phyloP scores from a whole-genome alignment of 2,797 vertebrate species.

The Darevskia mixta region DNA sequence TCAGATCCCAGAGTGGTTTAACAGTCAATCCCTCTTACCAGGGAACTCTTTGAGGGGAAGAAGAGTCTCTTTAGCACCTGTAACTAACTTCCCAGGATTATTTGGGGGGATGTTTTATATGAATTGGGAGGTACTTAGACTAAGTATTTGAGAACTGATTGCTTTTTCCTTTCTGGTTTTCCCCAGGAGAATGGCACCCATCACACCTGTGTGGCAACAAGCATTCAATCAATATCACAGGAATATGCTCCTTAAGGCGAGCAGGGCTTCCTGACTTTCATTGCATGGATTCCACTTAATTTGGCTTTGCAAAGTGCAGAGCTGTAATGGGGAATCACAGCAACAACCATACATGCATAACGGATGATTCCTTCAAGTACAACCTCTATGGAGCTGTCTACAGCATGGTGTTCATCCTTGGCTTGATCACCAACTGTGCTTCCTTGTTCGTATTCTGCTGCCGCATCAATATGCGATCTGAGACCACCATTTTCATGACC shows the following conservation, averaged over 20 bases:
- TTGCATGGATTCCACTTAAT: constrained; percentile 78
- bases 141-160: constrained; percentile 15
- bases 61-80: accelerated
- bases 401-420: constrained; percentile 94
- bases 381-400: constrained; percentile 95
- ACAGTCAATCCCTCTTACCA: no score
- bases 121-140: accelerated
- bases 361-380: constrained; percentile 98
- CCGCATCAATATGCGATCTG: constrained; percentile 93
- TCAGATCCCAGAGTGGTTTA: no score
- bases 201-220: constrained; percentile 6
- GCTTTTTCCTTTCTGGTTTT: constrained; percentile 10
- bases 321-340: constrained; percentile 88
- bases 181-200: constrained; percentile 47
- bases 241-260: constrained; percentile 47
- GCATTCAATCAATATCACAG: constrained; percentile 26
- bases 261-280: constrained; percentile 39
- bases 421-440: constrained; percentile 95
- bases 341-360: constrained; percentile 90
- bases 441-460: constrained; percentile 97
- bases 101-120: background rate
- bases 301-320: constrained; percentile 67
- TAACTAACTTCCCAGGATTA: no score
- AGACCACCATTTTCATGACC: constrained; percentile 97
- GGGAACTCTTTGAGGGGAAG: background rate